Conservation (phyloP, 2,113 vertebrate genomes). For the Indicator indicator region DNA sequence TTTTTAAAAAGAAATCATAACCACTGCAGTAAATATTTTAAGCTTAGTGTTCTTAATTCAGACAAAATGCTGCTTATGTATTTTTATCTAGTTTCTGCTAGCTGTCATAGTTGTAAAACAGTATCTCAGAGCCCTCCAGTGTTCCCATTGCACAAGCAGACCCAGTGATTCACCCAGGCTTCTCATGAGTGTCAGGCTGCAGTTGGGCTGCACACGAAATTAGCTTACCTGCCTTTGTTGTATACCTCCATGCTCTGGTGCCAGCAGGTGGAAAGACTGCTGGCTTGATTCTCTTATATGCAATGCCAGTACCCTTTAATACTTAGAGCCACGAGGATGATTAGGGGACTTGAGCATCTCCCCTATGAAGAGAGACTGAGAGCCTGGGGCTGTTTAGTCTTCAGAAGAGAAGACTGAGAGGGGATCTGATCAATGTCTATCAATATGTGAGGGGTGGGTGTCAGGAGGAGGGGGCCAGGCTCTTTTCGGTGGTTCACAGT, state of each 20-base stretch:
- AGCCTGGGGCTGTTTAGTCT: no score
- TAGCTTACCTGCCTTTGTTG: neutral
- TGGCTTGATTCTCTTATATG: neutral
- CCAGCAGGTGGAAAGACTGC: neutral
- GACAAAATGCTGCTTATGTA: neutral
- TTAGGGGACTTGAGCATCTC: no score
- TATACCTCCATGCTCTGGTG: rapidly evolving
- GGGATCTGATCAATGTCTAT: no score
- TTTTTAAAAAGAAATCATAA: neutral
- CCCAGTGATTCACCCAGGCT: neutral
- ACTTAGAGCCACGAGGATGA: neutral
- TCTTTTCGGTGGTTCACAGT: no score
- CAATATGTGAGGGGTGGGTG: no score
- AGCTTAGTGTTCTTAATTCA: neutral
- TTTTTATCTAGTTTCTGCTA: neutral
- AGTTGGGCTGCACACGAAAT: neutral
- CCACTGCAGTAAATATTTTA: neutral
- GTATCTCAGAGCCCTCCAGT: neutral
- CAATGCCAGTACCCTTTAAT: neutral
- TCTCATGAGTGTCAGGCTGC: neutral
- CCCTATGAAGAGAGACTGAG: no score
- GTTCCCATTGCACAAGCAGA: neutral
- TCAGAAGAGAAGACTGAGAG: no score
- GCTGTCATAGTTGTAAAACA: neutral
- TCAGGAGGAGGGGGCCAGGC: no score